Base-by-base conservation (phyloP, 2,113 vertebrate species). In the Elephantulus edwardii region DNA sequence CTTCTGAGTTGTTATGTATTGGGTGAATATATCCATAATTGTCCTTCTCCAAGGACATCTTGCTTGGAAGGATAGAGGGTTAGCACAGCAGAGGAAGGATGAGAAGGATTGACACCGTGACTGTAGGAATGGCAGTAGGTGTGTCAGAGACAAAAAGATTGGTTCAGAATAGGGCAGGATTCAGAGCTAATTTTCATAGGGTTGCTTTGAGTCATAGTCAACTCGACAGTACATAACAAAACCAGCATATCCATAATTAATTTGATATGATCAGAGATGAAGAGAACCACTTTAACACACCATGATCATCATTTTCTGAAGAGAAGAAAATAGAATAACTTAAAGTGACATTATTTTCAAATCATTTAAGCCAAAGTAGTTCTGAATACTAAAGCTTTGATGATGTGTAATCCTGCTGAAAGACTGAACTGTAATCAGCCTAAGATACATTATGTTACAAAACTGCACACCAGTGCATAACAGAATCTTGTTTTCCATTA, bases 401-500 rank as follows among this genome's bases (percentile, higher is more conserved):
- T 95, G 92, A 76, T 86, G 86, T 89, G 86, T 87, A 97, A 96
- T 92, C 74, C 91, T 83, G 40, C 82, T 94, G 83, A 96, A 95
- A 96, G 86, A 83, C 77, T 97, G 93, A 94, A 92, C 95, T 89
- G 12, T 95, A 96, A 96, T 93, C 93, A 95, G 84, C 38, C 76
- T 95, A 87, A 85, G 80, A 96, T 90, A 96, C 30, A 89, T 96
- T 95, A 90, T 83, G 62, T 90, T 91, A 89, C 90, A 82, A 66
- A 94, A 86, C 84, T 94, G 66, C 1, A 11, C 92, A 93, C 68
- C 77, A 78, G 81, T 77, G 92, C 89, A 83, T 88, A 93, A 95
- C 86, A 93, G 91, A 95, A 88, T 77, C 90, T 93, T 97, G 82
- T 91, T 97, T 97, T 95, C 89, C 93, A 97, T 95, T 95, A 95